Percentiles rank a stretch among this genome's conserved stretches.
Conservation (phyloP, 2,797 vertebrate species). For the Loriculus beryllinus region DNA sequence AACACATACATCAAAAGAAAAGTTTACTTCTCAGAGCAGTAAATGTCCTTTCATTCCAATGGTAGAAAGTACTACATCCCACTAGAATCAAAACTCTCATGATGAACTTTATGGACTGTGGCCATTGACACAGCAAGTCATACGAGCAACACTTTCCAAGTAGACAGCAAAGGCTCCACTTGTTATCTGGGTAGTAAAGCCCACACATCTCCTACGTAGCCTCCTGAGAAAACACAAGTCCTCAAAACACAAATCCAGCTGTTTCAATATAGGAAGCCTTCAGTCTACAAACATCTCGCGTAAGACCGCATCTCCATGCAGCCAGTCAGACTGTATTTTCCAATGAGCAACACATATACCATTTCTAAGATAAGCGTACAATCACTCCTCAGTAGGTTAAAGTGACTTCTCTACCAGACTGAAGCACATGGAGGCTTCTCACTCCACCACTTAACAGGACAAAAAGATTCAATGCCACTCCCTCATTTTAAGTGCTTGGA, state of each 20-base stretch:
- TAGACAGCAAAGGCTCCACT: background rate
- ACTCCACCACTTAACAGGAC: background rate
- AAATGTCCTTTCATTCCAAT: background rate
- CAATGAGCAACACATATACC: background rate
- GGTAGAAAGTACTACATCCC: too few relatives aligned
- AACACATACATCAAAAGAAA: background rate
- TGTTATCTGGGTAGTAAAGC: background rate
- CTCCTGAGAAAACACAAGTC: background rate
- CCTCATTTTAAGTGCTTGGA: background rate
- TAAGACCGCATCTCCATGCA: background rate
- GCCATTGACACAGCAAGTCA: background rate
- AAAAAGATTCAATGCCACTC: background rate
- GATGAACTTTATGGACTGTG: rapidly evolving
- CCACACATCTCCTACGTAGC: background rate
- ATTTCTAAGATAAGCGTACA: background rate
- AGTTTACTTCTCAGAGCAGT: background rate
- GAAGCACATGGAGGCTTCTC: background rate
- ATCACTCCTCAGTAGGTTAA: background rate
- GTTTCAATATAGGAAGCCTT: background rate
- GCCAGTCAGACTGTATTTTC: background rate
- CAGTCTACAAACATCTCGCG: background rate
- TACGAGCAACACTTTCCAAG: background rate
- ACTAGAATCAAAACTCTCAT: background rate
- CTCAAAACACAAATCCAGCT: background rate
- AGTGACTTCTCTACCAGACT: background rate